A percentile compares a stretch with the other conserved stretches of the same genome.
Conservation (phyloP, 2,797 vertebrate species). For the Allobates femoralis region DNA sequence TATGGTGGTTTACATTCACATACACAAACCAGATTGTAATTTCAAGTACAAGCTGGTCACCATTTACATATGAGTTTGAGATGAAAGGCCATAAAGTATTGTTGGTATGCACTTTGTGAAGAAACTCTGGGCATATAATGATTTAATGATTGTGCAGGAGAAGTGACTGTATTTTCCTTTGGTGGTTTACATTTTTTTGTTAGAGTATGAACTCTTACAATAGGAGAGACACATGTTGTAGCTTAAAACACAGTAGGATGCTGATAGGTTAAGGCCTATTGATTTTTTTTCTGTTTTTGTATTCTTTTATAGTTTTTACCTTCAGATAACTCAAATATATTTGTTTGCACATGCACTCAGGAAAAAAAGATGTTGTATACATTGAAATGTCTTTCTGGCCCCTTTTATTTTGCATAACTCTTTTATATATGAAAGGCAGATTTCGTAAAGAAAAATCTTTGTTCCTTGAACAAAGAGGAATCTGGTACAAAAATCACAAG, state of each 20-base stretch:
- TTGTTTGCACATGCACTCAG: neutral
- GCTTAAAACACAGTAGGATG: neutral
- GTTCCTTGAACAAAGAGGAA: neutral
- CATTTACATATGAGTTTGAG: neutral
- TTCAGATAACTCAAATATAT: neutral
- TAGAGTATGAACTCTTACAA: neutral
- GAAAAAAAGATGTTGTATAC: neutral
- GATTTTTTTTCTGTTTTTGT: neutral
- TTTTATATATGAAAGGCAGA: neutral
- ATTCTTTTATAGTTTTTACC: neutral
- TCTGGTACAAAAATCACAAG: neutral
- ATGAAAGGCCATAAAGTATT: conserved; percentile 10
- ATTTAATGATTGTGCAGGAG: neutral
- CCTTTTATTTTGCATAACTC: neutral
- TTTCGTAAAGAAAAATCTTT: neutral
- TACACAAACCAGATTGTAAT: conserved; percentile 22
- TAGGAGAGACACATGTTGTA: neutral
- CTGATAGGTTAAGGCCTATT: neutral
- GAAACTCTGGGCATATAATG: neutral
- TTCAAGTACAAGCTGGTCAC: neutral
- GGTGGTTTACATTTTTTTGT: conserved; percentile 2
- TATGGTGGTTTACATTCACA: conserved; percentile 10
- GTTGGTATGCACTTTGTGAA: neutral
- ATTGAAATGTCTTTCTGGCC: neutral
- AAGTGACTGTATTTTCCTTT: neutral